Base-by-base conservation (phyloP, 2,888 invertebrate species). In the Sinohyriopsis cumingii region DNA sequence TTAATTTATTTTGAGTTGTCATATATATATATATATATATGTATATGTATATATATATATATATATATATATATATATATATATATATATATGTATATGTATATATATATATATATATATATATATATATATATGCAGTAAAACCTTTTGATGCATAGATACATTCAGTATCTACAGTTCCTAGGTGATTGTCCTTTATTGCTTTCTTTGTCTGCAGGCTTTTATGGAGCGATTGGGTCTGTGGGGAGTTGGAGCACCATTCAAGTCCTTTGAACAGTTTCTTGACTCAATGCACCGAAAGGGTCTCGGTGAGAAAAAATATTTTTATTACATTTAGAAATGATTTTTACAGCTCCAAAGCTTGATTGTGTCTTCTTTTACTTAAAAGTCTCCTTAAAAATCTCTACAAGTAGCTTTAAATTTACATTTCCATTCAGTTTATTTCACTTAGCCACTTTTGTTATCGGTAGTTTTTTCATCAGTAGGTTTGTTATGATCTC, bases 171-270 rank as follows among this genome's bases (percentile, higher is more conserved):
- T 28, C 33, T 19, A 18, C 18, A 15, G 7, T 22, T 6, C 19
- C 18, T 19, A 25, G 24, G 7, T 62, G 20, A 61, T 22, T 28
- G 22, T 18, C 63, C 6, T 63, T 45, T 63, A 63, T 63, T 45
- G 45, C 9, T 63, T 33, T 63, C n/a, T 33, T 63, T 45, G 4
- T 20, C 25, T 62, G 33, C 22, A 88, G 88, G 89, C 89, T 0
- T 89, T 88, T 72, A 89, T 89, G 89, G 87, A 88, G 72, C 80
- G 89, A 63, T 79, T 89, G 18, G 89, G 89, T 15, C 77, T 89
- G 59, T 89, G 89, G 89, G 89, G 89, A 60, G 84, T 86, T 33
- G 87, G 88, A 20, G 86, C 88, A 7, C 86, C 87, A 45, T 89
- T 88, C 77, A 81, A 77, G 63, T 79, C 81, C 45, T 89, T 89